These are phyloP conservation scores for Pelagia noctiluca DNA, from an alignment of 30 jellyfish, hydroid and myxozoan genomes.

Conservation along the genomic window DNA sequence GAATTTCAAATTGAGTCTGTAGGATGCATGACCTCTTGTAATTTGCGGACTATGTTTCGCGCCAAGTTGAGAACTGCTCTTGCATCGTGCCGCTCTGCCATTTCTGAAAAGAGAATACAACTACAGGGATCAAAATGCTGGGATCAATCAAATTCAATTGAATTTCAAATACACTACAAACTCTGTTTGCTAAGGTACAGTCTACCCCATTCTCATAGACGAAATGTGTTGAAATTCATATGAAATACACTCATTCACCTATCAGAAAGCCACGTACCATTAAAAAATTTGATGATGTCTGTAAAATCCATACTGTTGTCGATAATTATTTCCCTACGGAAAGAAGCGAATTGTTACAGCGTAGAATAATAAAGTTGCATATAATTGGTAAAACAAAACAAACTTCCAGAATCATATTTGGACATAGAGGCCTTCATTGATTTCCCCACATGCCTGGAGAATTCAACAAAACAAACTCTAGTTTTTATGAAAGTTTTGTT, in stretches of 20 bases:
- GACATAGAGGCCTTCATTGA: too few relatives aligned
- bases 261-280: slow-evolving; percentile 65
- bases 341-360: not conserved
- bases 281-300: slow-evolving; percentile 97
- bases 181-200: too few relatives aligned
- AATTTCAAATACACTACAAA: too few relatives aligned
- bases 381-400: not conserved
- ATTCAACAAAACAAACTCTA: not conserved
- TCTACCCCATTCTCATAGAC: not conserved
- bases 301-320: slow-evolving; percentile 97
- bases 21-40: slow-evolving; percentile 98
- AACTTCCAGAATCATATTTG: too few relatives aligned
- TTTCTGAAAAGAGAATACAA: slow-evolving; percentile 56
- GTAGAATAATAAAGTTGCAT: not conserved
- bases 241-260: not conserved
- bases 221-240: not conserved
- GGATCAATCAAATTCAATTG: too few relatives aligned
- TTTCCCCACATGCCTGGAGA: too few relatives aligned
- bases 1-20: slow-evolving; percentile 43
- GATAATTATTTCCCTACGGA: slow-evolving; percentile 87
- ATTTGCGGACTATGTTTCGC: slow-evolving; percentile 90
- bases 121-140: too few relatives aligned
- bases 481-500: too few relatives aligned
- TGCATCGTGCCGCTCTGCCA: slow-evolving; percentile 99
- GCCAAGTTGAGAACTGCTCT: slow-evolving; percentile 93